phyloP scores from a whole-genome alignment of 2,113 vertebrate genomes.

The Paramormyrops kingsleyae region DNA sequence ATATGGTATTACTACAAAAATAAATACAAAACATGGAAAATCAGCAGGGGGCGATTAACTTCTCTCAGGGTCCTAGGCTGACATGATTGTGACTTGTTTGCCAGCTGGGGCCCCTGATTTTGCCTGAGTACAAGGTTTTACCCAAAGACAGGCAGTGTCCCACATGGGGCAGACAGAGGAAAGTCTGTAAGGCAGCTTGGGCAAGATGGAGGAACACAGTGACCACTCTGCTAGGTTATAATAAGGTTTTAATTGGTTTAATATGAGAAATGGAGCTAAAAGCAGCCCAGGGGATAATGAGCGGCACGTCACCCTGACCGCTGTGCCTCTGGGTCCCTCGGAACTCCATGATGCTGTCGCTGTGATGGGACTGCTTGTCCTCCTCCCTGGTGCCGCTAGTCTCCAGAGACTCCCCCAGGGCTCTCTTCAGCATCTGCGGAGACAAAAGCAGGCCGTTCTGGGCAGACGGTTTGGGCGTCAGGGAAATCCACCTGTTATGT shows the following conservation, averaged over 20 bases:
- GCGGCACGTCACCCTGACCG: conserved; percentile 48
- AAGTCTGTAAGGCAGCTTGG: neutral
- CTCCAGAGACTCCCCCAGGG: conserved; percentile 53
- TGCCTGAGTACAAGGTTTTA: neutral
- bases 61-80: neutral
- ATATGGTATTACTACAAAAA: neutral
- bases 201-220: neutral
- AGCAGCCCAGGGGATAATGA: too few species aligned
- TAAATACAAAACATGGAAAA: neutral
- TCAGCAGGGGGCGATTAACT: neutral
- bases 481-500: neutral
- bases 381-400: conserved; percentile 52
- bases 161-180: neutral
- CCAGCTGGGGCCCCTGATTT: neutral
- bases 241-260: neutral
- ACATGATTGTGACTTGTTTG: neutral
- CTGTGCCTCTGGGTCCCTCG: conserved; percentile 40
- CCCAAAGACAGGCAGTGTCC: neutral
- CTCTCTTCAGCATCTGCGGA: conserved; percentile 79
- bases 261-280: neutral
- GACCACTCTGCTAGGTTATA: neutral
- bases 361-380: conserved; percentile 73
- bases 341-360: conserved; percentile 71
- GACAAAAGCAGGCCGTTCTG: conserved; percentile 5
- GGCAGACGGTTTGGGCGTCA: neutral